Evolutionary conservation across 92 coral and sea anemone genomes (phyloP).

Genomic region (Desmophyllum pertusum): DNA sequence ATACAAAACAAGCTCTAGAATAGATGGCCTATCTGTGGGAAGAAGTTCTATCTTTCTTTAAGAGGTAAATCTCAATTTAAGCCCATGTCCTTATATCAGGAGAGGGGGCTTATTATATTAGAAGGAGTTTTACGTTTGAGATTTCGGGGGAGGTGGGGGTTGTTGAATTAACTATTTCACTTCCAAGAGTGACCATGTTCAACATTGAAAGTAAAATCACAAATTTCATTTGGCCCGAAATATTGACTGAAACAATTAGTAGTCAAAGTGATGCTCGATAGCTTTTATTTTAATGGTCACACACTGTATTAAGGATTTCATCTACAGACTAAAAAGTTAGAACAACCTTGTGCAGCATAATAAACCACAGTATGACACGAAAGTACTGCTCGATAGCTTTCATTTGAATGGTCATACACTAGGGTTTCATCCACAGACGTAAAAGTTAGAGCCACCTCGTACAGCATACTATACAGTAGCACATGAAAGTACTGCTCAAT

Average conservation of each 20-base stretch:
- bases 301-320: background rate
- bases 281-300: background rate
- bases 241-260: background rate
- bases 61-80: no score
- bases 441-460: background rate
- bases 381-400: background rate
- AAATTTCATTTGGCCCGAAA: background rate
- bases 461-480: background rate
- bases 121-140: no score
- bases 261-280: no score
- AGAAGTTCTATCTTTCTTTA: no score
- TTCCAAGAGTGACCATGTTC: background rate
- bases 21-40: no score
- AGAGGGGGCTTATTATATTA: no score
- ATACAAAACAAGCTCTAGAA: no score
- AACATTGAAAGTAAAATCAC: background rate
- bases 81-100: no score
- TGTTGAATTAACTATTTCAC: no score
- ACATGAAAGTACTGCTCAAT: background rate
- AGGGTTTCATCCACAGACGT: background rate
- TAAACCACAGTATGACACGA: background rate
- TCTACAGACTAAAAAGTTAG: background rate
- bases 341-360: background rate
- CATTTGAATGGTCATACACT: background rate
- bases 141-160: no score